Evolutionary conservation across 2,797 vertebrate genomes (phyloP).

Genomic region (Corythornis leucogaster): DNA sequence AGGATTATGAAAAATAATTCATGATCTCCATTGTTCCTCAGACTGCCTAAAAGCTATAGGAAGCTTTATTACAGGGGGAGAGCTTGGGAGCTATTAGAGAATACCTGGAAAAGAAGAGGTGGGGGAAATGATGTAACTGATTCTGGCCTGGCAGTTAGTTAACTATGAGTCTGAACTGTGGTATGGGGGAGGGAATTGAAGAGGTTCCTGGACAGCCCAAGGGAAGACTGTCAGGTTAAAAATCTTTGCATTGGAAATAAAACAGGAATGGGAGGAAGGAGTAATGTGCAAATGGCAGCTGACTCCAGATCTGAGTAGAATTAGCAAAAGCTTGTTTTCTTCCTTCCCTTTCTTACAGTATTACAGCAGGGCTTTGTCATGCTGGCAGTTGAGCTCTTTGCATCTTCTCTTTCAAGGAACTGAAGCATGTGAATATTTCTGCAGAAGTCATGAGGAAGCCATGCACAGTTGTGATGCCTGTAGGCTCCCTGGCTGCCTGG

Average conservation of each 20-base stretch:
- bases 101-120: conserved; percentile 35
- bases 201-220: not conserved
- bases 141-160: not conserved
- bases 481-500: not conserved
- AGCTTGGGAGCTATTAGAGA: not conserved
- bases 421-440: not conserved
- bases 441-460: not conserved
- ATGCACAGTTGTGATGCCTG: not conserved
- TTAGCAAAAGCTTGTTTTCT: not conserved
- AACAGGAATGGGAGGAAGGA: not conserved
- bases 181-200: not conserved
- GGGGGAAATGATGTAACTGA: not conserved
- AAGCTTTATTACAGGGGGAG: not conserved
- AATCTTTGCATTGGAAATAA: not conserved
- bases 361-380: not conserved
- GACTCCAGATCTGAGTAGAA: not conserved
- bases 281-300: not conserved
- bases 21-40: not conserved
- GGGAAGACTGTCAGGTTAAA: not conserved
- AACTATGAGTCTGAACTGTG: not conserved
- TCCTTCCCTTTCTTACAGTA: not conserved
- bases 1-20: conserved; percentile 7
- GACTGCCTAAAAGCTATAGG: not conserved
- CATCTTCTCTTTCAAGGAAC: not conserved
- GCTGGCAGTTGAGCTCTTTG: not conserved